A percentile compares a stretch with the other conserved stretches of the same genome.
Evolutionary conservation across 2,113 vertebrate species (phyloP).

Genomic region (Malurus cyaneus): DNA sequence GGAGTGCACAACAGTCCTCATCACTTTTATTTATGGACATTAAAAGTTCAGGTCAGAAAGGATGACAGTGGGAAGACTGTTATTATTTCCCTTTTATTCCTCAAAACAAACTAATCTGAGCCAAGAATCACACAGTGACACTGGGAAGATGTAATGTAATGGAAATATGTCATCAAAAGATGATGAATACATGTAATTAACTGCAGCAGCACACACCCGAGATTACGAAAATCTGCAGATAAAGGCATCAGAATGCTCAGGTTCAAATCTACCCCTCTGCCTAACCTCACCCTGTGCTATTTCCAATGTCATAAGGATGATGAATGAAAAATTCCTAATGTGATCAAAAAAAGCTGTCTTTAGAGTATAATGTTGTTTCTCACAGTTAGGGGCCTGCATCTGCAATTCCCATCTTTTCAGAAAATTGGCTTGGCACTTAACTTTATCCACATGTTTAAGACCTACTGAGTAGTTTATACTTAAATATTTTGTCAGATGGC

Average conservation of each 20-base stretch:
- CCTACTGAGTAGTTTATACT: neutral
- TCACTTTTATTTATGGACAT: neutral
- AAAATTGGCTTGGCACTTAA: neutral
- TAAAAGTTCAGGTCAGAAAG: neutral
- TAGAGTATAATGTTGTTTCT: neutral
- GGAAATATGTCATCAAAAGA: constrained; percentile 17
- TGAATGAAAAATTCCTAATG: neutral
- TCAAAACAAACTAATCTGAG: constrained; percentile 6
- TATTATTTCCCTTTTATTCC: constrained; percentile 11
- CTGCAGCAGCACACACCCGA: neutral
- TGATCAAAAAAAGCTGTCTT: neutral
- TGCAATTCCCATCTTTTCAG: neutral
- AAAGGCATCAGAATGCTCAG: neutral
- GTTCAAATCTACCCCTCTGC: neutral
- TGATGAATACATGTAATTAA: constrained; percentile 52
- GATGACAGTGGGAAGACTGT: neutral
- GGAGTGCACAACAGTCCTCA: neutral
- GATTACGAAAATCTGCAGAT: neutral
- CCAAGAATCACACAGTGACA: neutral
- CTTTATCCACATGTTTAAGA: neutral
- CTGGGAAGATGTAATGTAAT: neutral
- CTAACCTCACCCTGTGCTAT: neutral
- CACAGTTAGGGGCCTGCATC: neutral
- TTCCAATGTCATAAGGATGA: neutral
- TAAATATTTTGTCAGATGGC: neutral